Conservation (phyloP, 2,113 vertebrate species). For the Apteryx owenii region DNA sequence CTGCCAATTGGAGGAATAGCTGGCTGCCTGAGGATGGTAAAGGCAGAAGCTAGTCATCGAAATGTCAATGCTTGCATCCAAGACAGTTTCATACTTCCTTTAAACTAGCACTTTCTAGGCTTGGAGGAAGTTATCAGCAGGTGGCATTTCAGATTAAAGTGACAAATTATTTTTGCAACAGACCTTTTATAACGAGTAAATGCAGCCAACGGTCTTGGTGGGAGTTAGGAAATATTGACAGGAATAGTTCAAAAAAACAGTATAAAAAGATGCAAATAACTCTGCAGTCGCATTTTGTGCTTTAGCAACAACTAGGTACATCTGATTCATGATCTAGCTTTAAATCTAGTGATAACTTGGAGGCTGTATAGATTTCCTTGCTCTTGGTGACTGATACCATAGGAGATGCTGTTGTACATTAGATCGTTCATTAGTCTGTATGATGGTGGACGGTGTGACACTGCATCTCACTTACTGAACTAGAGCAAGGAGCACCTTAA, state of each 20-base stretch:
- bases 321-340: background rate
- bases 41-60: background rate
- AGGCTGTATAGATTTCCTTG: background rate
- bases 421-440: background rate
- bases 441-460: fast-evolving
- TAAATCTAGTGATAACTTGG: background rate
- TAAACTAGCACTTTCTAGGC: background rate
- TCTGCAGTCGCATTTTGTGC: background rate
- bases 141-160: background rate
- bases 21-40: background rate
- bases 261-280: background rate
- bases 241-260: background rate
- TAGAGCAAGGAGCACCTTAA: background rate
- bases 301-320: background rate
- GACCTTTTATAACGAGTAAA: background rate
- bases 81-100: background rate
- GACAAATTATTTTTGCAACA: background rate
- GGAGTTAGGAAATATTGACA: background rate
- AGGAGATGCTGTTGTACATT: background rate
- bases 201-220: background rate
- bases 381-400: background rate
- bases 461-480: background rate
- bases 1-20: background rate
- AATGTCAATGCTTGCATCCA: background rate
- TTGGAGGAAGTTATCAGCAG: background rate